Conservation (phyloP, 30 jellyfish, hydroid and myxozoan genomes). For the Hydractinia echinata region DNA sequence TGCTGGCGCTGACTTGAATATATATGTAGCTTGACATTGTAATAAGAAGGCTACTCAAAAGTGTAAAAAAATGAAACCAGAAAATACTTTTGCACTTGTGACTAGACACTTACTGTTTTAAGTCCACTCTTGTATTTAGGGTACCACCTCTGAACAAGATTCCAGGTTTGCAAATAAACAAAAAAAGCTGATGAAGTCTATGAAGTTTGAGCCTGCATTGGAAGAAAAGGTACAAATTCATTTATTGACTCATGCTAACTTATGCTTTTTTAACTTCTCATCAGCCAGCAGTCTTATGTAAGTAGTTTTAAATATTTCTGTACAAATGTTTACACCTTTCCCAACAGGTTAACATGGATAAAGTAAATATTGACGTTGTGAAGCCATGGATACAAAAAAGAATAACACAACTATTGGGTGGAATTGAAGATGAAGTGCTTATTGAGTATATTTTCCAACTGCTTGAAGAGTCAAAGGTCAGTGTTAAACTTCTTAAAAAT, state of each 20-base stretch:
- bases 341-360: constrained; percentile 85
- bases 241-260: not conserved
- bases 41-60: no score
- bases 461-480: constrained; percentile 55
- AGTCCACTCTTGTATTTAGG: no score
- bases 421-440: constrained; percentile 90
- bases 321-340: not conserved
- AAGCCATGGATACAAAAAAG: constrained; percentile 90
- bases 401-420: constrained; percentile 75
- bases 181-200: constrained; percentile 73
- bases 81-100: not conserved
- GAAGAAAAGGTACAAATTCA: constrained; percentile 47
- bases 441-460: constrained; percentile 64
- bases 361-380: constrained; percentile 82
- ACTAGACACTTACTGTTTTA: no score
- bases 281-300: not conserved
- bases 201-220: constrained; percentile 68
- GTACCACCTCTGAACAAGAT: constrained; percentile 94
- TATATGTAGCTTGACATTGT: no score
- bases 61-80: no score
- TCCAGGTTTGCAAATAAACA: constrained; percentile 82
- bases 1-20: not conserved
- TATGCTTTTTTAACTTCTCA: not conserved
- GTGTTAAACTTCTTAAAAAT: not conserved
- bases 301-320: not conserved